Percentiles rank a stretch among this genome's conserved stretches.
Conservation (phyloP, 2,797 vertebrate species). For the Iguana delicatissima region DNA sequence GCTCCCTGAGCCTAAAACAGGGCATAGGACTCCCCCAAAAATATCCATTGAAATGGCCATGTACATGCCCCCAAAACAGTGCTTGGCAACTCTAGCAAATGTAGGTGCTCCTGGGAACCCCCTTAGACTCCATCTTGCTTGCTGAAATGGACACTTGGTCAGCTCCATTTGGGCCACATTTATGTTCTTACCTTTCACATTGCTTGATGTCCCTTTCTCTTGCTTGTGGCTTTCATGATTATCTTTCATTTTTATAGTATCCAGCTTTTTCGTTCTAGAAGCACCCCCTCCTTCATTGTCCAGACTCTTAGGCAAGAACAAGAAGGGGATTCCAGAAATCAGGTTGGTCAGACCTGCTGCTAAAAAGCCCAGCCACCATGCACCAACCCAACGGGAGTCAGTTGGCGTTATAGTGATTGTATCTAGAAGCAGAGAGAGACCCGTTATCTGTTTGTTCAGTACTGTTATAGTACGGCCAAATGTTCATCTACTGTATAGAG, state of each 20-base stretch:
- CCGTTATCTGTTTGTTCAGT: neutral
- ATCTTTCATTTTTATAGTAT: conserved; percentile 42
- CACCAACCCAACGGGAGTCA: conserved; percentile 94
- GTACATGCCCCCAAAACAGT: no score
- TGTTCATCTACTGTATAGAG: neutral
- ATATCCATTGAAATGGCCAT: no score
- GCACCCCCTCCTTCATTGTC: conserved; percentile 60
- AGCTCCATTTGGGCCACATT: neutral
- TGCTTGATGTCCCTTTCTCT: neutral
- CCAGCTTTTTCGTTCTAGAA: conserved; percentile 23
- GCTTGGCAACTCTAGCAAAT: neutral
- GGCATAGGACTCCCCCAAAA: no score
- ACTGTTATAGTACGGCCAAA: neutral
- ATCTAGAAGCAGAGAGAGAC: conserved; percentile 76
- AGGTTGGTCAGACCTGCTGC: conserved; percentile 80
- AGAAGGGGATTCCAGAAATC: conserved; percentile 88
- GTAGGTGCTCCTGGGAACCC: no score
- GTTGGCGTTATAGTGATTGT: conserved; percentile 86
- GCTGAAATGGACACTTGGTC: neutral
- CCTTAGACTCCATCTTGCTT: no score
- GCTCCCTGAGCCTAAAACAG: no score
- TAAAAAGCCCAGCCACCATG: conserved; percentile 94
- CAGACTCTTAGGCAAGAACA: conserved; percentile 87
- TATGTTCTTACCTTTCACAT: conserved; percentile 69
- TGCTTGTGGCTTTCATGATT: neutral